Evolutionary conservation across 2,113 vertebrate species (phyloP).

Genomic region (Muntiacus muntjak): DNA sequence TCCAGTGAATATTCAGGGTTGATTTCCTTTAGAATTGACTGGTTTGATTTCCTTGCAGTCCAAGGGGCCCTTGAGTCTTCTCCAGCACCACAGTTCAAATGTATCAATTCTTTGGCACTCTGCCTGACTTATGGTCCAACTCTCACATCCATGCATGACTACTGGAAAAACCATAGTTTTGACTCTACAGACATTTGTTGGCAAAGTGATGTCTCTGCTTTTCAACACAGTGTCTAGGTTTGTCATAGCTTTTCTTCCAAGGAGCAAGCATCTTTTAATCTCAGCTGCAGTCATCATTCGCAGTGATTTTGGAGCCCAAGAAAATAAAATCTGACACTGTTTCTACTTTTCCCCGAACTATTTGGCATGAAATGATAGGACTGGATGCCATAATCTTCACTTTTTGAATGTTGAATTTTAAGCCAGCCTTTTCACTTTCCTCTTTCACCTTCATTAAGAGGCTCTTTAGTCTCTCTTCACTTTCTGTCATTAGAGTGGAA

Average conservation of each 20-base stretch:
- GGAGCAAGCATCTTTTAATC: background rate
- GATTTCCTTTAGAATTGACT: background rate
- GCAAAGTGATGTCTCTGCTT: background rate
- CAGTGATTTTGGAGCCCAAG: background rate
- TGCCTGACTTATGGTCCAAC: background rate
- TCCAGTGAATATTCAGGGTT: background rate
- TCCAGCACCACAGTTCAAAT: background rate
- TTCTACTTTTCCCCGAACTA: background rate
- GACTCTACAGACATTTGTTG: background rate
- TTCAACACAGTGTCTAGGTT: background rate
- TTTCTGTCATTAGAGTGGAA: background rate
- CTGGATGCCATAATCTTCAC: fast-evolving
- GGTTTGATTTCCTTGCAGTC: background rate
- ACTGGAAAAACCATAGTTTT: background rate
- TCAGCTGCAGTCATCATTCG: background rate
- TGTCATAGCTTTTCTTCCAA: background rate
- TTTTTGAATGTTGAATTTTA: background rate
- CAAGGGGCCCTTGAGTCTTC: background rate
- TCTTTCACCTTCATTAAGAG: background rate
- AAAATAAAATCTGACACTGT: background rate
- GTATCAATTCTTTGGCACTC: background rate
- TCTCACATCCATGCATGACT: background rate
- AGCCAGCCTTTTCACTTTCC: background rate
- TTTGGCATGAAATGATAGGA: background rate
- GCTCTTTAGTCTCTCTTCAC: background rate